phyloP scores from a whole-genome alignment of 2,113 vertebrate genomes.

The Eclectus roratus region DNA sequence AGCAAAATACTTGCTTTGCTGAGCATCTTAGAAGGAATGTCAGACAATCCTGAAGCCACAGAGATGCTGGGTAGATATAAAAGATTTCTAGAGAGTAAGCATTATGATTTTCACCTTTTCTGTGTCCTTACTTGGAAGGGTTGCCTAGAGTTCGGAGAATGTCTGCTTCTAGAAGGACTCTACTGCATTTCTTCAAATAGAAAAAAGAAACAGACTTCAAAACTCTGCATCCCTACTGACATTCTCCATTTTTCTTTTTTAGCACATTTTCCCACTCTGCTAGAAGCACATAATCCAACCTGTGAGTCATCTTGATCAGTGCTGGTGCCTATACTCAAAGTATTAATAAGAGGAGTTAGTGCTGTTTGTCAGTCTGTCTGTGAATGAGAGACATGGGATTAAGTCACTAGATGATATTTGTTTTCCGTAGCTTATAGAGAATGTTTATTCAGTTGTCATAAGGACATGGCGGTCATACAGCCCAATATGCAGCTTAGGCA shows the following conservation, averaged over 20 bases:
- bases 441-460: conserved; percentile 15
- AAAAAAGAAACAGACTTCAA: neutral
- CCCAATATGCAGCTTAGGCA: neutral
- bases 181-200: neutral
- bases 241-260: neutral
- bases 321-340: neutral
- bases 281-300: neutral
- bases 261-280: neutral
- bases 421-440: neutral
- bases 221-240: neutral
- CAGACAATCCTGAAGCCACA: neutral
- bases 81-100: neutral
- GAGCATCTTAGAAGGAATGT: neutral
- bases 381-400: conserved; percentile 33
- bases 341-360: conserved; percentile 49
- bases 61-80: neutral
- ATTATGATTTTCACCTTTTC: neutral
- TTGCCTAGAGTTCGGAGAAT: neutral
- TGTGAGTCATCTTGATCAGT: neutral
- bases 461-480: neutral
- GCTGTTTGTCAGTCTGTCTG: conserved; percentile 43
- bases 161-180: neutral
- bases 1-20: neutral
- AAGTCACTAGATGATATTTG: conserved; percentile 16
- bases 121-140: neutral